phyloP scores from a whole-genome alignment of 2,797 vertebrate species.

The Taenioides sp. region DNA sequence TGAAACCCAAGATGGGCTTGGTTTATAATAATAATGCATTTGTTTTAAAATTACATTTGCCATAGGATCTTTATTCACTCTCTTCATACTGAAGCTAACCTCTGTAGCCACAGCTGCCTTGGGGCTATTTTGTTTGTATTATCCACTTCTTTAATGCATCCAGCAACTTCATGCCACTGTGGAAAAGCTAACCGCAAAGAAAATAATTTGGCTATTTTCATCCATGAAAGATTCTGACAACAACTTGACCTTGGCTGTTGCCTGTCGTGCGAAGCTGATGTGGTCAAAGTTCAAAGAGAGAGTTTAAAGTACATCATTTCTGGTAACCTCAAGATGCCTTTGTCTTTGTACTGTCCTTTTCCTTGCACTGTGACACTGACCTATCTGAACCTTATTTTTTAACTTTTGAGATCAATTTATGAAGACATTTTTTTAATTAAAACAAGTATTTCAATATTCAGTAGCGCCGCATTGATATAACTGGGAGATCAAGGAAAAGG shows the following conservation, averaged over 20 bases:
- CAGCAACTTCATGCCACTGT: too few species aligned
- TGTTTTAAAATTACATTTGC: neutral
- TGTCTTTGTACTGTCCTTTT: neutral
- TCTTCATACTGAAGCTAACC: neutral
- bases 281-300: neutral
- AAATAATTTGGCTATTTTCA: neutral
- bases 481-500: neutral
- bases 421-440: neutral
- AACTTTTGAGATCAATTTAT: neutral
- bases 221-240: neutral
- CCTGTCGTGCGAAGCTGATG: neutral
- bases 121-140: neutral
- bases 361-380: neutral
- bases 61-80: neutral
- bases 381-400: neutral
- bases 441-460: neutral
- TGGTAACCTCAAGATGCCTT: neutral
- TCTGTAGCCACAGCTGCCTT: neutral
- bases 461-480: too few species aligned
- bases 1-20: neutral
- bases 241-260: neutral
- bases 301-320: neutral
- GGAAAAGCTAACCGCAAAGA: neutral
- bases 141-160: neutral
- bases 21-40: neutral